phyloP scores from a whole-genome alignment of 2,888 invertebrate species.

The Anorthoa munda region DNA sequence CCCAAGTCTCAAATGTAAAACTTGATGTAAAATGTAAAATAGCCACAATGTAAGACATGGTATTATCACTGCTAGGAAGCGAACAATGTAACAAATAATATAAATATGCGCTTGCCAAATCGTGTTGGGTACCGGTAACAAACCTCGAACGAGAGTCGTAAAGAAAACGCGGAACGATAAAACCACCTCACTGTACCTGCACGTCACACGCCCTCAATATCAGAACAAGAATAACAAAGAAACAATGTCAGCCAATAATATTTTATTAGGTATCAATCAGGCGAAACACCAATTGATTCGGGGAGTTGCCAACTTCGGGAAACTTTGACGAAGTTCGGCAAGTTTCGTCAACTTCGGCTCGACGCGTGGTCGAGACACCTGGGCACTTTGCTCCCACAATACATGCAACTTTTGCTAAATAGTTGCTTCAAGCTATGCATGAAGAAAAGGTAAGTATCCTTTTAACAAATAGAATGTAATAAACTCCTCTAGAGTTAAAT shows the following conservation, averaged over 20 bases:
- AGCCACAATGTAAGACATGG: not conserved
- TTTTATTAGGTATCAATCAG: conserved; percentile 64
- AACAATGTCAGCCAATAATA: conserved; percentile 61
- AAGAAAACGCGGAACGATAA: conserved; percentile 24
- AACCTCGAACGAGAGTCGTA: not conserved
- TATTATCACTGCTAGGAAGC: not conserved
- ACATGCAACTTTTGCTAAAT: conserved; percentile 38
- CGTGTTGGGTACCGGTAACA: conserved; percentile 2
- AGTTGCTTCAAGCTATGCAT: conserved; percentile 34
- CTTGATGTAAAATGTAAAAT: too few species aligned
- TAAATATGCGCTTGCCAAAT: conserved; percentile 9
- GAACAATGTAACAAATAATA: not conserved
- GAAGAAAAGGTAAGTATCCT: conserved; percentile 19
- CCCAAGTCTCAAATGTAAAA: not conserved
- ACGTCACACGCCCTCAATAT: conserved; percentile 43
- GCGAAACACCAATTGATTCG: conserved; percentile 58
- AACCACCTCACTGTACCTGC: conserved; percentile 14
- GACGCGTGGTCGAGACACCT: conserved; percentile 62
- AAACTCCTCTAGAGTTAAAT: conserved; percentile 16
- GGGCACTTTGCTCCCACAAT: conserved; percentile 56
- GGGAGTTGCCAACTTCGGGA: conserved; percentile 52
- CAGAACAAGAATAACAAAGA: conserved; percentile 49
- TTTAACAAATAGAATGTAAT: conserved; percentile 44
- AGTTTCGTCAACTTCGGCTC: conserved; percentile 35
- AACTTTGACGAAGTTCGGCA: conserved; percentile 45